Conservation (phyloP, 2,797 vertebrate genomes). For the Enoplosus armatus region DNA sequence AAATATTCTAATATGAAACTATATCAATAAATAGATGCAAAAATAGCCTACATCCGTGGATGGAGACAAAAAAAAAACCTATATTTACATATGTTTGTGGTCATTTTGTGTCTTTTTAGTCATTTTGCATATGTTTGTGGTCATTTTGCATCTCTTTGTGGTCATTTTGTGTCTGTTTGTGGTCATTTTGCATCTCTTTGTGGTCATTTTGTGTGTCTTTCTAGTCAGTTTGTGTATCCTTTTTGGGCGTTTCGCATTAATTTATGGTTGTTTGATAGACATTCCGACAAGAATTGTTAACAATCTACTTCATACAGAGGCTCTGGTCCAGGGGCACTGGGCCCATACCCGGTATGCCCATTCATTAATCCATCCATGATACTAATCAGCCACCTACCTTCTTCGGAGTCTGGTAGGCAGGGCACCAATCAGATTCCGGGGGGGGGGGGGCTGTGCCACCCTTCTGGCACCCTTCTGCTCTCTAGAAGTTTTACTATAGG, state of each 20-base stretch:
- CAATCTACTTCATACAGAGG: too few relatives aligned
- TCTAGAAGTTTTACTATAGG: slow-evolving; percentile 20
- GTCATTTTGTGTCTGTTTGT: not conserved
- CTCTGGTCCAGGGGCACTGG: too few relatives aligned
- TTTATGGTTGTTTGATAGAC: not conserved
- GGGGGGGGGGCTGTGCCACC: not conserved
- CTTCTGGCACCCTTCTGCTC: not conserved
- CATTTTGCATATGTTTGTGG: not conserved
- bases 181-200: not conserved
- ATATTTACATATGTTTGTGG: too few relatives aligned
- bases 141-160: not conserved
- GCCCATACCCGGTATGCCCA: too few relatives aligned
- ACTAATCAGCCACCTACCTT: not conserved
- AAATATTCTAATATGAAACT: not conserved
- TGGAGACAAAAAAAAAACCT: too few relatives aligned
- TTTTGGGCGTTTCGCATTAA: not conserved
- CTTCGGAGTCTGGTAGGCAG: not conserved
- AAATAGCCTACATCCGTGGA: too few relatives aligned
- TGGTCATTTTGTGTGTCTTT: not conserved
- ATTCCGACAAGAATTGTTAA: too few relatives aligned
- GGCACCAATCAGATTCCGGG: not conserved
- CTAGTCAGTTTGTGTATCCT: not conserved
- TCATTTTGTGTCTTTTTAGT: too few relatives aligned
- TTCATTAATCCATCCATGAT: not conserved
- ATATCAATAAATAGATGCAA: not conserved